phyloP scores from a whole-genome alignment of 2,797 vertebrate genomes.

The Lepilemur ruficaudatus region DNA sequence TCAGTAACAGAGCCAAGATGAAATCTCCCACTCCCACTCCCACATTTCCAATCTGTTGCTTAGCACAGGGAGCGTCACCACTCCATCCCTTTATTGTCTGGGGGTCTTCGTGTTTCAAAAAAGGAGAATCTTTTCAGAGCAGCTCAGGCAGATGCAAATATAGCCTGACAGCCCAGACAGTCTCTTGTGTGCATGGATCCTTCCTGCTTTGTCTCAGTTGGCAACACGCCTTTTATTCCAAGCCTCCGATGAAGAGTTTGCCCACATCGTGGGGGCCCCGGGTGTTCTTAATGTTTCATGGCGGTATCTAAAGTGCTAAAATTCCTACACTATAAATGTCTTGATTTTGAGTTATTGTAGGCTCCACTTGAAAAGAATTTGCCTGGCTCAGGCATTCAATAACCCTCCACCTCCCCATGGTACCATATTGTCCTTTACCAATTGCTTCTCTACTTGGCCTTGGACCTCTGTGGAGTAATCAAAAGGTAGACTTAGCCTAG shows the following conservation, averaged over 20 bases:
- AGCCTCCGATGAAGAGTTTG: constrained; percentile 35
- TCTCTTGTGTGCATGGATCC: constrained; percentile 25
- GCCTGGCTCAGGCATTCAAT: background rate
- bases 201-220: constrained; percentile 59
- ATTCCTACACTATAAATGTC: background rate
- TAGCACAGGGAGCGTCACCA: constrained; percentile 25
- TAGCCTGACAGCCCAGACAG: constrained; percentile 65
- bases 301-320: background rate
- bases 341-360: constrained; percentile 29
- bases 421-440: constrained; percentile 20
- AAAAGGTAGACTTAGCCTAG: background rate
- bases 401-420: background rate
- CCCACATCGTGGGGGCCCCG: background rate
- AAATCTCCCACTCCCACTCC: constrained; percentile 1
- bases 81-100: constrained; percentile 61
- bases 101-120: constrained; percentile 35
- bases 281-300: background rate
- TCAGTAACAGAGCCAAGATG: background rate
- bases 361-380: constrained; percentile 36
- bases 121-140: constrained; percentile 68
- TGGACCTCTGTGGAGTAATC: constrained; percentile 3
- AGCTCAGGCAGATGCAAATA: constrained; percentile 73
- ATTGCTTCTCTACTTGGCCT: constrained; percentile 41
- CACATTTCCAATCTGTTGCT: constrained; percentile 44
- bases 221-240: constrained; percentile 51